Base-by-base conservation (phyloP, 2,888 invertebrate species). In the Charanyca ferruginea region DNA sequence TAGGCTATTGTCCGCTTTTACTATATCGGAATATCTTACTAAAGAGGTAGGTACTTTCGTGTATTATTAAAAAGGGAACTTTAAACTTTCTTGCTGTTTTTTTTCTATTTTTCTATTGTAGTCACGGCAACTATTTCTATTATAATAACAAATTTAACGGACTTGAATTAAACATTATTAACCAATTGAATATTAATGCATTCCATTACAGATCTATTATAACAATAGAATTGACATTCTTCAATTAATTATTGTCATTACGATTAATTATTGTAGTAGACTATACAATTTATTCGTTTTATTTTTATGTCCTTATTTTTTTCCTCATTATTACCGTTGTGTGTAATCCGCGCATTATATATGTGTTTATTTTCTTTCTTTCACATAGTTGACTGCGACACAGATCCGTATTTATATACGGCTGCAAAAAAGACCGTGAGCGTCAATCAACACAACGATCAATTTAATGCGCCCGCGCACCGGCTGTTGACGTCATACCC, bases 381-480 rank as follows among this genome's bases (percentile, higher is more conserved):
- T 80, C 75, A 65, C 48, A 72, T 69, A 73, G 61, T 65, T 72
- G 66, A 67, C 53, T 75, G 61, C 64, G 61, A 71, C 66, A 75
- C 58, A 80, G 79, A 81, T 75, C 62, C 60, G 53, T 77, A 71
- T 74, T 65, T 70, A 70, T 54, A 57, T 52, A 64, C 58, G 59
- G 78, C 78, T 85, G 85, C 86, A 89, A 89, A 87, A 87, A 89
- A 88, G 90, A 81, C 89, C 89, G 76, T 88, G 90, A 90, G 88
- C 85, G 86, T 89, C 89, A 91, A 92, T 91, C 91, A 90, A 83
- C 87, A 84, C 81, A 81, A 85, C 85, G 84, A 89, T 90, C 88
- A 90, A 90, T 89, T 88, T 84, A 87, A 85, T 88, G 85, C 86
- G 85, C 83, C 73, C 83, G 87, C 87, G 77, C 68, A 67, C 75